Conservation (phyloP, 2,113 vertebrate genomes). For the Pao palembangensis region DNA sequence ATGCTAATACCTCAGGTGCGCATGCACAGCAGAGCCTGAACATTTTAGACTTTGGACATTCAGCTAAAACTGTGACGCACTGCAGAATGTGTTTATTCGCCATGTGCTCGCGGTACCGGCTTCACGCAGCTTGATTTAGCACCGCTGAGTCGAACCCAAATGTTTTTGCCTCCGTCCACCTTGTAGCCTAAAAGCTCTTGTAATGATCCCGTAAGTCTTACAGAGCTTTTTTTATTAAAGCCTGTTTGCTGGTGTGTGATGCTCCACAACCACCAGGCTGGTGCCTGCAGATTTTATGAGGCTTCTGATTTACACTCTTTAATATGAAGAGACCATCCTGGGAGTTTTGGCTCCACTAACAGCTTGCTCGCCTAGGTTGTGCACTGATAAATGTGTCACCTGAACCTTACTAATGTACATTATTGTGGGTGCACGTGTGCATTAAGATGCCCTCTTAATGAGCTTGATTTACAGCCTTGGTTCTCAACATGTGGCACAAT, state of each 20-base stretch:
- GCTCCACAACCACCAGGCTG: conserved; percentile 1
- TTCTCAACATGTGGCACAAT: too few relatives aligned
- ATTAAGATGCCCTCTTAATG: too few relatives aligned
- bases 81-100: conserved; percentile 1
- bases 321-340: conserved; percentile 50
- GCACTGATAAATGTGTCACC: conserved; percentile 57
- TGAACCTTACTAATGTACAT: too few relatives aligned
- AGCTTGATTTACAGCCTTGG: too few relatives aligned
- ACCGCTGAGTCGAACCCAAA: conserved; percentile 10
- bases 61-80: background rate
- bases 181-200: conserved; percentile 11
- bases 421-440: too few relatives aligned
- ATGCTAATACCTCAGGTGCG: conserved; percentile 11
- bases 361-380: conserved; percentile 31
- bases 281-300: conserved; percentile 37
- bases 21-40: background rate
- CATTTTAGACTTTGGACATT: conserved; percentile 33
- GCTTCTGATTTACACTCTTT: conserved; percentile 58
- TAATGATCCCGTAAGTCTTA: conserved; percentile 13
- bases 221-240: conserved; percentile 1
- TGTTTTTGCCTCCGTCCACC: conserved; percentile 9
- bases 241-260: background rate
- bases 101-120: conserved; percentile 5
- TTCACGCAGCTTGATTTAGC: conserved; percentile 27
- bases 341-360: conserved; percentile 41